Percentiles rank a stretch among this genome's conserved stretches.
Conservation (phyloP, 1,140 invertebrate genomes). For the Phortica variegata region DNA sequence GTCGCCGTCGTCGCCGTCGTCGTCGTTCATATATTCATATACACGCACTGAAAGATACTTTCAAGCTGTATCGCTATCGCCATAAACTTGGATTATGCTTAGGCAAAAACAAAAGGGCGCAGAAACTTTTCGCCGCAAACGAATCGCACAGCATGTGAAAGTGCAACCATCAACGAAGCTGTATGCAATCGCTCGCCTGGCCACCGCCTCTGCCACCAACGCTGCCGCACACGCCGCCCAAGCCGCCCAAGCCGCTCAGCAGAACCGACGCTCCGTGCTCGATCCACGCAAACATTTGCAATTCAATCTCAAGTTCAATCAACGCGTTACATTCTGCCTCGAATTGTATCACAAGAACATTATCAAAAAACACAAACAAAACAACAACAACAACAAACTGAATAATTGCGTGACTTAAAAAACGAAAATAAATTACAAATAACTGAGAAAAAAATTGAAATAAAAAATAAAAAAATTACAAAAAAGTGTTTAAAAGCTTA, state of each 20-base stretch:
- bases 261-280: constrained; percentile 1
- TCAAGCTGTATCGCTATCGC: constrained; percentile 32
- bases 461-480: background rate
- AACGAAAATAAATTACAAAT: constrained; percentile 3
- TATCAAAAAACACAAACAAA: constrained; percentile 32
- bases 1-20: background rate
- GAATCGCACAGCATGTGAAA: constrained; percentile 43
- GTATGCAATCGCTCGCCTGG: constrained; percentile 19
- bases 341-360: constrained; percentile 48
- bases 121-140: constrained; percentile 21
- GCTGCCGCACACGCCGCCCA: background rate
- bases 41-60: constrained; percentile 7
- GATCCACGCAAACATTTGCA: constrained; percentile 20
- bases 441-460: background rate
- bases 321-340: constrained; percentile 35
- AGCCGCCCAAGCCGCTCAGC: background rate
- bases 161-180: constrained; percentile 8
- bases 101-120: constrained; percentile 41
- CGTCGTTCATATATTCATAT: background rate
- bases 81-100: constrained; percentile 50
- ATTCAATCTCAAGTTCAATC: constrained; percentile 34
- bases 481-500: constrained; percentile 16
- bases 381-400: constrained; percentile 24
- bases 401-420: constrained; percentile 38
- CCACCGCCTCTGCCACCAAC: constrained; percentile 3